Percentiles rank a stretch among this genome's conserved stretches.
Conservation (phyloP, 2,113 vertebrate species). For the Bufo bufo region DNA sequence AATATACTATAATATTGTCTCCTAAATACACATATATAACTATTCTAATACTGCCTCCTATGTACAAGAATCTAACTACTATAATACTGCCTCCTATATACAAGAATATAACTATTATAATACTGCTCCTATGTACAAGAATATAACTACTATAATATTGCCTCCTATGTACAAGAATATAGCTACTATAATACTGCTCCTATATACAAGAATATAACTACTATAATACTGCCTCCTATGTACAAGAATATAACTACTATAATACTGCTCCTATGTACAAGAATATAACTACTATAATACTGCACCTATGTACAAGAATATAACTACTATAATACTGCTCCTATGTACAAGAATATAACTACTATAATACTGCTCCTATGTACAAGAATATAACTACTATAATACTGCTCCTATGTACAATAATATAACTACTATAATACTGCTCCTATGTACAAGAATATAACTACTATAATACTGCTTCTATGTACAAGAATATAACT, state of each 20-base stretch:
- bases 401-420: background rate
- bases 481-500: too few species aligned
- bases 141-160: slow-evolving; percentile 9
- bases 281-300: slow-evolving; percentile 2
- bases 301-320: background rate
- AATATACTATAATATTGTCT: background rate
- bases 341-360: background rate
- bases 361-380: background rate
- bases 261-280: background rate
- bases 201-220: background rate
- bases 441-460: too few species aligned
- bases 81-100: background rate
- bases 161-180: background rate
- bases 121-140: background rate
- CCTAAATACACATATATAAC: background rate
- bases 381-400: slow-evolving; percentile 9
- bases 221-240: background rate
- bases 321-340: background rate
- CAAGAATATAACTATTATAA: slow-evolving; percentile 4
- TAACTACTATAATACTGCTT: too few species aligned
- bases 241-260: slow-evolving; percentile 1
- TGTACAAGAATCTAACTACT: background rate
- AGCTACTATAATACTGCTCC: background rate
- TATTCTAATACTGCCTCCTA: background rate
- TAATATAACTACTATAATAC: too few species aligned